Conservation (phyloP, 1,140 invertebrate species). For the Zaprionus camerounensis region DNA sequence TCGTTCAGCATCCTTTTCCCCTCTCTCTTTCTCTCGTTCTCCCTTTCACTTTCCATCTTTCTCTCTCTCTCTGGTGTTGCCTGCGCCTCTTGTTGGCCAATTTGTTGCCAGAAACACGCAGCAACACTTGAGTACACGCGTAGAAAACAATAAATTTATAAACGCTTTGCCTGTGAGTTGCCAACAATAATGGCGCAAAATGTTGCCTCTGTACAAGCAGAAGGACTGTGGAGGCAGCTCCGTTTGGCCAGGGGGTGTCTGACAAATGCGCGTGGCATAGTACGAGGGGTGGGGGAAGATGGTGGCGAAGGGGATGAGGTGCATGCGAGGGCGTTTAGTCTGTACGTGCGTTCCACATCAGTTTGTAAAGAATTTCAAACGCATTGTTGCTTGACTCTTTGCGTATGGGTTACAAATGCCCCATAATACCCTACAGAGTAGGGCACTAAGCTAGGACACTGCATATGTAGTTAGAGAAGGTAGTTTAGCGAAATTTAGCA, state of each 20-base stretch:
- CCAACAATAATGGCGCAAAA: conserved; percentile 76
- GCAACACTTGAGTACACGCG: conserved; percentile 81
- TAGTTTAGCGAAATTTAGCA: neutral
- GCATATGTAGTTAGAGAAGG: neutral
- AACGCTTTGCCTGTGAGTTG: conserved; percentile 58
- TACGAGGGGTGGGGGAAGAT: conserved; percentile 3
- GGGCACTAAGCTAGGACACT: conserved; percentile 8
- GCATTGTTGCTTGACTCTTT: conserved; percentile 38
- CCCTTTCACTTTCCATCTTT: neutral
- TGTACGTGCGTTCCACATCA: conserved; percentile 66
- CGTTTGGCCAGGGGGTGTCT: neutral
- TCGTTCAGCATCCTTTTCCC: neutral
- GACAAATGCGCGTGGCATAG: conserved; percentile 53
- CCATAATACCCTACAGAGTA: neutral
- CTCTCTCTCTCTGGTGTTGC: neutral
- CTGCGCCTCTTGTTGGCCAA: conserved; percentile 64
- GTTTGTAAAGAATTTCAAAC: conserved; percentile 63
- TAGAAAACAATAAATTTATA: conserved; percentile 82
- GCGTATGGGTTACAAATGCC: conserved; percentile 49
- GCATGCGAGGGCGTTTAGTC: conserved; percentile 23
- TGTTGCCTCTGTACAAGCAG: conserved; percentile 44
- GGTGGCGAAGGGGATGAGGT: neutral
- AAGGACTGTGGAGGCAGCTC: neutral
- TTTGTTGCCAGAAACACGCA: conserved; percentile 82
- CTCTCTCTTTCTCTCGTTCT: neutral